phyloP scores from a whole-genome alignment of 2,797 vertebrate species.

The Bradypus variegatus region DNA sequence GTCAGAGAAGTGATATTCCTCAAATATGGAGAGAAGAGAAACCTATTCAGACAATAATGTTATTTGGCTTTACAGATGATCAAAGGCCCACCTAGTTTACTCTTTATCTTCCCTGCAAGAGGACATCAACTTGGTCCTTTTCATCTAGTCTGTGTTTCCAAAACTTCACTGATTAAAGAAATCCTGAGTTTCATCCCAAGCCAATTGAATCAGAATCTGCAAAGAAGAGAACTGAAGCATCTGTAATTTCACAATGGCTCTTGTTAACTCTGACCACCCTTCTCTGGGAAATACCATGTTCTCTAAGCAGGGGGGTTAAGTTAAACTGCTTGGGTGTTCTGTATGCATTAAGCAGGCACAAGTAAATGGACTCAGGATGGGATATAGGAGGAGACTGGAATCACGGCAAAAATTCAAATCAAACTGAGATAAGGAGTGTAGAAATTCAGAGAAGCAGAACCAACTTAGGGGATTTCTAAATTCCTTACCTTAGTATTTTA shows the following conservation, averaged over 20 bases:
- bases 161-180: not conserved
- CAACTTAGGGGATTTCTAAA: not conserved
- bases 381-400: not conserved
- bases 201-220: not conserved
- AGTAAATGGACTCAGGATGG: not conserved
- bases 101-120: not conserved
- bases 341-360: not conserved
- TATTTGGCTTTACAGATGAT: not conserved
- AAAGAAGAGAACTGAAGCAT: not conserved
- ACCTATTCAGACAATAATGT: not conserved
- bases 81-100: too few relatives aligned
- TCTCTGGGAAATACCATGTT: not conserved
- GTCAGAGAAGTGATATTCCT: not conserved
- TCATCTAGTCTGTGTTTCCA: not conserved
- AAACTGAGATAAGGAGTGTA: not conserved
- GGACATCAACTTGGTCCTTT: not conserved
- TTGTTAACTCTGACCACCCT: not conserved
- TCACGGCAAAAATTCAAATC: not conserved
- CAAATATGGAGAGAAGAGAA: not conserved
- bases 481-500: not conserved
- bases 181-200: not conserved
- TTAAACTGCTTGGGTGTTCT: not conserved
- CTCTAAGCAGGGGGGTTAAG: not conserved
- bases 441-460: not conserved
- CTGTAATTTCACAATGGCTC: not conserved